A percentile compares a stretch with the other conserved stretches of the same genome.
phyloP scores from a whole-genome alignment of 2,113 vertebrate genomes.

The Todiramphus saurophagus region DNA sequence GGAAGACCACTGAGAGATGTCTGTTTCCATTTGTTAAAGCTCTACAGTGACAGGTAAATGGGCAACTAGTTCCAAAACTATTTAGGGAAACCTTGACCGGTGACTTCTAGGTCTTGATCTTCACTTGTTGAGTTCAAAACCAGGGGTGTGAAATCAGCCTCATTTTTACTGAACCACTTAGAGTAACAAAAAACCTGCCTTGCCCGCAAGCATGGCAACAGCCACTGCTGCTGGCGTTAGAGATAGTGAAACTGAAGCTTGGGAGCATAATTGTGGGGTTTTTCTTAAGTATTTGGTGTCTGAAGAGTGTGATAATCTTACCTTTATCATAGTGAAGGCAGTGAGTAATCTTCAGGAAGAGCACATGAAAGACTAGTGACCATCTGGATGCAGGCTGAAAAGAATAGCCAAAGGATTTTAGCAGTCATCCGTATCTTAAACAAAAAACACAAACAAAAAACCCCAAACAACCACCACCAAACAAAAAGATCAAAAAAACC shows the following conservation, averaged over 20 bases:
- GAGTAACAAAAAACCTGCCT: neutral
- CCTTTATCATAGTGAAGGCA: neutral
- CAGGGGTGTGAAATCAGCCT: neutral
- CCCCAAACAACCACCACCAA: neutral
- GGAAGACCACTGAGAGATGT: constrained; percentile 82
- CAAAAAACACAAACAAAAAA: neutral
- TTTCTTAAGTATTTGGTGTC: too few relatives aligned
- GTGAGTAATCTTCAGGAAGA: neutral
- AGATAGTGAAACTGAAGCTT: too few relatives aligned
- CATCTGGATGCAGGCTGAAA: neutral
- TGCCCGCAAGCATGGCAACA: accelerated
- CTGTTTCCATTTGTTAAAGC: constrained; percentile 94
- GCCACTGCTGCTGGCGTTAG: too few relatives aligned
- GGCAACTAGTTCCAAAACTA: accelerated
- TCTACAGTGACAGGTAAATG: constrained; percentile 93
- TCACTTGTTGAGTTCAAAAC: neutral
- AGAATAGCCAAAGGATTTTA: neutral
- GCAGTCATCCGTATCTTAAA: neutral
- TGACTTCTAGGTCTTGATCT: too few relatives aligned
- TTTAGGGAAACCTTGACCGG: neutral
- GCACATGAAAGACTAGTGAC: accelerated
- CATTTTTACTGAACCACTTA: accelerated
- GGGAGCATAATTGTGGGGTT: neutral
- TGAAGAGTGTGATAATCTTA: neutral
- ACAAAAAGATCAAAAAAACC: neutral